Percentiles rank a stretch among this genome's conserved stretches.
These are phyloP conservation scores for Scotopteryx bipunctaria DNA, from an alignment of 2,888 invertebrate genomes.

Conservation along the genomic window DNA sequence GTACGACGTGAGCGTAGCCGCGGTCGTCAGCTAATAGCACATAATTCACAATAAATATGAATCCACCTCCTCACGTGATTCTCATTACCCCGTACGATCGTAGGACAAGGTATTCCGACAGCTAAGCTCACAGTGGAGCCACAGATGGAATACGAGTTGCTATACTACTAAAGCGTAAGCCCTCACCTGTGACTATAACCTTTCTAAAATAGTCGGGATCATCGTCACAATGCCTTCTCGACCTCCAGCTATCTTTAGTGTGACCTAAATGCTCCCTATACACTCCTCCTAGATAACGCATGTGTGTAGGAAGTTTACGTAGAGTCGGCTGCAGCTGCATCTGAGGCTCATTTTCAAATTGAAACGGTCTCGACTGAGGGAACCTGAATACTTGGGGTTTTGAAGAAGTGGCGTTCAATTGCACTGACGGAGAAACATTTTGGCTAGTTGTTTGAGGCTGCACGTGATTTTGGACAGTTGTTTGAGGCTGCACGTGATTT, in stretches of 20 bases:
- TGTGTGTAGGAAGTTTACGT: too few species aligned
- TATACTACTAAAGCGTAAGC: neutral
- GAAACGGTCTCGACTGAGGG: constrained; percentile 5
- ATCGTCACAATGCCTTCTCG: neutral
- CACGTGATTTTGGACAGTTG: neutral
- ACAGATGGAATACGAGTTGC: neutral
- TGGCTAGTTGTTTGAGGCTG: neutral
- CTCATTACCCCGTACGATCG: too few species aligned
- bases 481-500: neutral
- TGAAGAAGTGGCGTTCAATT: neutral
- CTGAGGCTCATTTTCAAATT: neutral
- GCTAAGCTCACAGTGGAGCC: too few species aligned
- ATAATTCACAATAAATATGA: too few species aligned
- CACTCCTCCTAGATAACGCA: too few species aligned
- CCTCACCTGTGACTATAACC: constrained; percentile 46
- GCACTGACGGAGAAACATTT: neutral
- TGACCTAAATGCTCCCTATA: too few species aligned
- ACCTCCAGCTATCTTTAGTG: neutral
- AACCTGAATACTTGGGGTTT: constrained; percentile 3
- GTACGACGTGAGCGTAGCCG: too few species aligned
- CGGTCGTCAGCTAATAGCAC: too few species aligned
- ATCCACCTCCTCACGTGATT: too few species aligned
- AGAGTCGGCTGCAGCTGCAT: too few species aligned
- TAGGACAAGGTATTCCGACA: too few species aligned
- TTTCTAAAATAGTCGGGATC: constrained; percentile 2